Conservation (phyloP, 2,113 vertebrate genomes). For the Rissa tridactyla region DNA sequence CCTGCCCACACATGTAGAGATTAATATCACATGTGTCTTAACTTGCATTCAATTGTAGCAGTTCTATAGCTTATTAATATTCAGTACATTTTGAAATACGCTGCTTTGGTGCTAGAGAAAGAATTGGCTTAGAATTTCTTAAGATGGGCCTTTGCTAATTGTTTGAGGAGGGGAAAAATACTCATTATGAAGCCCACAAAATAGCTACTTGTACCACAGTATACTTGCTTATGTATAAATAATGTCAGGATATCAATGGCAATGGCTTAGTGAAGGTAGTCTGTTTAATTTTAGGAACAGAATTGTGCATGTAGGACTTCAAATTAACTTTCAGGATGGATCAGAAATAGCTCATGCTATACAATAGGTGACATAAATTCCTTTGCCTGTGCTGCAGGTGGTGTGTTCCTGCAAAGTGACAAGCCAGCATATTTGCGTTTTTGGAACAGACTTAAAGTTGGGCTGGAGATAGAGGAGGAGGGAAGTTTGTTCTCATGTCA, state of each 20-base stretch:
- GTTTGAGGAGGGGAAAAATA: not conserved
- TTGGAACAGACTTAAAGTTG: not conserved
- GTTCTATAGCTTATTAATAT: not conserved
- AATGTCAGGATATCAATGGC: not conserved
- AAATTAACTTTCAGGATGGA: not conserved
- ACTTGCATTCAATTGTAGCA: not conserved
- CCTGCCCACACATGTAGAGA: rapidly evolving
- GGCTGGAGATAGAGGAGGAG: not conserved
- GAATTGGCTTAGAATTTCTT: not conserved
- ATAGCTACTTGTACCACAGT: not conserved
- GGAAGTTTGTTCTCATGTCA: not conserved
- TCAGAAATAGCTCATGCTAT: not conserved
- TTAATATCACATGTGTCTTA: not conserved
- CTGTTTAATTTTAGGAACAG: not conserved
- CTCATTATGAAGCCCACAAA: not conserved
- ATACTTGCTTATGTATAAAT: not conserved
- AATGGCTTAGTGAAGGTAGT: not conserved
- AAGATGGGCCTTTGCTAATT: not conserved
- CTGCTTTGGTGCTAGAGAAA: not conserved
- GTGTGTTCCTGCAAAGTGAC: not conserved
- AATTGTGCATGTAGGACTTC: not conserved
- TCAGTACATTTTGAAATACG: not conserved
- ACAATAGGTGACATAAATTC: not conserved
- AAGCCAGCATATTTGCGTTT: not conserved
- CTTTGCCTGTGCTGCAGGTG: not conserved